These are phyloP conservation scores for Dynastes tityus DNA, from an alignment of 2,888 invertebrate genomes.

Conservation along the genomic window DNA sequence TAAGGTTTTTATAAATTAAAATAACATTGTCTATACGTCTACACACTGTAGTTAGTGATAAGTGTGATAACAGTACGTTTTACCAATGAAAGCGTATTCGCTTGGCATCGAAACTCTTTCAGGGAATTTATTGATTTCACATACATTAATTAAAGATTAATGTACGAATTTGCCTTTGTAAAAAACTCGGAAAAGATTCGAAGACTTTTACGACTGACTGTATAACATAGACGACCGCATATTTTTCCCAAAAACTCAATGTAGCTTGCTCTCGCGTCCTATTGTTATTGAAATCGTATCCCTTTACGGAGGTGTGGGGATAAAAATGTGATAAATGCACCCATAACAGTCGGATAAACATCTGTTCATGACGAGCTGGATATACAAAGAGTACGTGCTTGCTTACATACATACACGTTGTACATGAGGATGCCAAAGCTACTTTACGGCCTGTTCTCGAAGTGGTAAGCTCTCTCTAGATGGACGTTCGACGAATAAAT, in stretches of 20 bases:
- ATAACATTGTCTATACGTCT: too few species aligned
- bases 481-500: conserved; percentile 29
- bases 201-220: too few species aligned
- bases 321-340: conserved; percentile 36
- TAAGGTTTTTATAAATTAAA: too few species aligned
- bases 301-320: conserved; percentile 30
- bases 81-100: too few species aligned
- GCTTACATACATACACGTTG: neutral
- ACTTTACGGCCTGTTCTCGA: conserved; percentile 38
- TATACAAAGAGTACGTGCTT: neutral
- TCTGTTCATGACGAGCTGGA: conserved; percentile 20
- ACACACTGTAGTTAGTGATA: too few species aligned
- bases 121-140: too few species aligned
- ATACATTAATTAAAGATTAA: too few species aligned
- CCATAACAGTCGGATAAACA: conserved; percentile 34
- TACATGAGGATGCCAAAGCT: conserved; percentile 6
- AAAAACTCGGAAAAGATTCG: too few species aligned
- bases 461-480: conserved; percentile 15
- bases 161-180: too few species aligned
- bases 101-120: too few species aligned
- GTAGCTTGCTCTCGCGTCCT: neutral
- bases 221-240: conserved; percentile 14
- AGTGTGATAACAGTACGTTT: too few species aligned
- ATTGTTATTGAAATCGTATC: conserved; percentile 38
- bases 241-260: conserved; percentile 33